Evolutionary conservation across 2,888 invertebrate genomes (phyloP).

Genomic region (Zaprionus obscuricornis): DNA sequence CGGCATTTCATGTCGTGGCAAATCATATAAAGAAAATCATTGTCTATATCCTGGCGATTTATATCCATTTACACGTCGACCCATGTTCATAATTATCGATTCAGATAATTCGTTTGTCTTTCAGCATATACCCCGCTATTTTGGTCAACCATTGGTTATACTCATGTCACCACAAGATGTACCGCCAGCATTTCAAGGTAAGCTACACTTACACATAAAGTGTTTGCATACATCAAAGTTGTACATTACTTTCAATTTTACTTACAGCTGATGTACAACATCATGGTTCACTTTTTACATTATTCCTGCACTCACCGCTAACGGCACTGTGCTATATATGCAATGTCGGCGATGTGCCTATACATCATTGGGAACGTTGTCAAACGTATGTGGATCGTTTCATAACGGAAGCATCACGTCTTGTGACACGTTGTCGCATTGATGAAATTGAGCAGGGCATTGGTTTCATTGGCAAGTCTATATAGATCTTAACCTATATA

Average conservation of each 20-base stretch:
- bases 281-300: conserved; percentile 96
- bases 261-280: conserved; percentile 88
- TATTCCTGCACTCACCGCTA: conserved; percentile 97
- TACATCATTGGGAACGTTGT: conserved; percentile 95
- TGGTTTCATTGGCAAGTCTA: conserved; percentile 82
- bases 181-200: conserved; percentile 92
- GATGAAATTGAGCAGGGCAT: conserved; percentile 86
- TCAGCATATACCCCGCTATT: conserved; percentile 94
- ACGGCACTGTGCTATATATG: conserved; percentile 96
- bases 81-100: conserved; percentile 96
- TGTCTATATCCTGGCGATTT: conserved; percentile 97
- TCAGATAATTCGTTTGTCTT: conserved; percentile 97
- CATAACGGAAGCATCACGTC: conserved; percentile 93
- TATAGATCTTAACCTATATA: no score
- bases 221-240: not conserved
- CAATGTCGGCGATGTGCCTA: conserved; percentile 92
- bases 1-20: conserved; percentile 82
- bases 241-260: not conserved
- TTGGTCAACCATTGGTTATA: conserved; percentile 96
- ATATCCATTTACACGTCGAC: conserved; percentile 95
- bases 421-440: conserved; percentile 91
- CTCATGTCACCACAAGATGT: conserved; percentile 97
- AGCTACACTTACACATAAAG: not conserved
- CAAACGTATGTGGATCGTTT: conserved; percentile 94
- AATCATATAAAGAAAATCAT: conserved; percentile 87